A percentile compares a stretch with the other conserved stretches of the same genome.
These are phyloP conservation scores for Polydrusus cervinus DNA, from an alignment of 2,888 invertebrate species.

Conservation along the genomic window DNA sequence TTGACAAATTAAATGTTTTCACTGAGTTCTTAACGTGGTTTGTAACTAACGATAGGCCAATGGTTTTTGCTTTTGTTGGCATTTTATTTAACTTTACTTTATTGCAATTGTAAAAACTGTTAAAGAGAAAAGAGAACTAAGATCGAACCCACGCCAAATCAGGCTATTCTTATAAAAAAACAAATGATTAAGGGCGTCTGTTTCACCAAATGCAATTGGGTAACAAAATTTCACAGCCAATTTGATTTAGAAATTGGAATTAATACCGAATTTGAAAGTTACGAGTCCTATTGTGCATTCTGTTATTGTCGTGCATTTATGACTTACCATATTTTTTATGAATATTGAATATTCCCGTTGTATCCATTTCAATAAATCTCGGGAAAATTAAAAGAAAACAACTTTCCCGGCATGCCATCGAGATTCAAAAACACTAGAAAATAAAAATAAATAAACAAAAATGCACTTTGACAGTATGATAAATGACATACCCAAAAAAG, in stretches of 20 bases:
- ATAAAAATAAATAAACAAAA: no score
- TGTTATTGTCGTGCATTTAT: no score
- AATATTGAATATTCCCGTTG: no score
- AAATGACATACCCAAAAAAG: no score
- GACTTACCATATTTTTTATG: no score
- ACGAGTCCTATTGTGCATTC: no score
- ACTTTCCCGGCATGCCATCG: no score
- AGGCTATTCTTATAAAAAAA: neutral
- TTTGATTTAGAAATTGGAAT: neutral
- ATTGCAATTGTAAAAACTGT: neutral
- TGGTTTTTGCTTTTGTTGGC: neutral
- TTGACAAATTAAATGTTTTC: slow-evolving; percentile 41
- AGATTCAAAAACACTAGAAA: no score
- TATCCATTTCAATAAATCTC: no score
- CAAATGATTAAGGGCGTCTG: neutral
- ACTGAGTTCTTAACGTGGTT: slow-evolving; percentile 34
- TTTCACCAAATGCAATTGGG: neutral
- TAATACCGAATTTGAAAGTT: no score
- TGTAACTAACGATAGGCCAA: neutral
- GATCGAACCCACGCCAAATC: neutral
- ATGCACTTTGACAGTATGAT: no score
- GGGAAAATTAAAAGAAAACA: no score
- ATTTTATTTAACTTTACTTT: neutral
- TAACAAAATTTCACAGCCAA: neutral
- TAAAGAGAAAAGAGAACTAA: neutral